These are phyloP conservation scores for Macrophya alboannulata DNA, from an alignment of 2,888 invertebrate species.

Conservation along the genomic window DNA sequence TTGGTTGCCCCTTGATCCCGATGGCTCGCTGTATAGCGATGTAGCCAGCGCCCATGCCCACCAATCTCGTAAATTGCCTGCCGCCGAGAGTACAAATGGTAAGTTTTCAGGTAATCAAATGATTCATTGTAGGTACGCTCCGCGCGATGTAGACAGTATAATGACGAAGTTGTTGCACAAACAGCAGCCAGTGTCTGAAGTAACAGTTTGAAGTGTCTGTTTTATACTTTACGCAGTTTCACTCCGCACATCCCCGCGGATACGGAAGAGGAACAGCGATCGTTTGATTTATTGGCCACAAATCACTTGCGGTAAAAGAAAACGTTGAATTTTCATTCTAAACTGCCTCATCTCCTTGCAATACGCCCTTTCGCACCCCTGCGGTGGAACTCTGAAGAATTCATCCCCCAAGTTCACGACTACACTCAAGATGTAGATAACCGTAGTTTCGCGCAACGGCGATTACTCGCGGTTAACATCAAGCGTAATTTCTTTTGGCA, in stretches of 20 bases:
- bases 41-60: constrained; percentile 65
- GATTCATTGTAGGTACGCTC: constrained; percentile 65
- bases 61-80: constrained; percentile 72
- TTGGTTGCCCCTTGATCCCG: constrained; percentile 42
- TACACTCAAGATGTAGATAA: constrained; percentile 13
- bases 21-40: constrained; percentile 29
- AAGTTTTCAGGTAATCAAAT: constrained; percentile 71
- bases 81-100: constrained; percentile 68
- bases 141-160: constrained; percentile 28
- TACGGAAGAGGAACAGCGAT: constrained; percentile 30
- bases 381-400: constrained; percentile 16
- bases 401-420: background rate
- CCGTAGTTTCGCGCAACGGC: background rate
- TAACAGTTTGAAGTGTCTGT: constrained; percentile 7
- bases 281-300: constrained; percentile 71
- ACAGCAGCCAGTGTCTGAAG: background rate
- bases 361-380: constrained; percentile 21
- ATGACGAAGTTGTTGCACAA: background rate
- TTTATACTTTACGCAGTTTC: background rate
- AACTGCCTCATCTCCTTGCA: background rate
- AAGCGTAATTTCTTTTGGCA: constrained; percentile 34
- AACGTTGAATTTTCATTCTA: constrained; percentile 71
- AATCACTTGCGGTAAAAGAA: constrained; percentile 68
- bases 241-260: background rate
- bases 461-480: constrained; percentile 1